Conservation (phyloP, 2,797 vertebrate species). For the Tapirus indicus region DNA sequence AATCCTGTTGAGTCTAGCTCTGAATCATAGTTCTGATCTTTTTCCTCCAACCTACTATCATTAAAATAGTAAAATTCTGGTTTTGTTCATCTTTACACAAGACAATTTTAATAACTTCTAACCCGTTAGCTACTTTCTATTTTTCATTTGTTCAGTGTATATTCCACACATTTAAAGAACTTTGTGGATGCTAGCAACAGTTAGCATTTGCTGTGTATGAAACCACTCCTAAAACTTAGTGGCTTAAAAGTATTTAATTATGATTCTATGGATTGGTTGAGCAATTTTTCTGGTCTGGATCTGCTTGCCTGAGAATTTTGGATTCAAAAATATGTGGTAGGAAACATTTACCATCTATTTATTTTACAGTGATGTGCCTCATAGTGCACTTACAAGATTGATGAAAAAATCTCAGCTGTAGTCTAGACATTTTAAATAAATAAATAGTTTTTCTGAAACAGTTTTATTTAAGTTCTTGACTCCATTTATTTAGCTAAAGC, state of each 20-base stretch:
- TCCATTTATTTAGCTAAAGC: neutral
- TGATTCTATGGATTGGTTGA: neutral
- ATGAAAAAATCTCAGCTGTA: neutral
- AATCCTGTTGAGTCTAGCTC: neutral
- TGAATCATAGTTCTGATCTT: neutral
- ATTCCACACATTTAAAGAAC: neutral
- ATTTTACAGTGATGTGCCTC: neutral
- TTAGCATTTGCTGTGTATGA: neutral
- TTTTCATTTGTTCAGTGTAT: neutral
- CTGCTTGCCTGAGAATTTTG: neutral
- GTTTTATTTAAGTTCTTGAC: neutral
- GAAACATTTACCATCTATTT: neutral
- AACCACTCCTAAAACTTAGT: neutral
- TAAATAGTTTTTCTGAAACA: neutral
- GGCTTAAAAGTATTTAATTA: neutral
- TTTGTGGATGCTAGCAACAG: neutral
- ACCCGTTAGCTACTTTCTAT: neutral
- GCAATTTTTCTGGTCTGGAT: neutral
- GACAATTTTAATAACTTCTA: neutral
- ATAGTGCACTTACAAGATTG: neutral
- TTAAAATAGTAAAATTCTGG: neutral
- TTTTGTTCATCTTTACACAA: neutral
- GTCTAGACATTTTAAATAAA: neutral
- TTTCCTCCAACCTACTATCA: neutral
- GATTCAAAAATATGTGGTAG: neutral